These are phyloP conservation scores for Eurytoma adleriae DNA, from an alignment of 2,888 invertebrate species.

Conservation along the genomic window DNA sequence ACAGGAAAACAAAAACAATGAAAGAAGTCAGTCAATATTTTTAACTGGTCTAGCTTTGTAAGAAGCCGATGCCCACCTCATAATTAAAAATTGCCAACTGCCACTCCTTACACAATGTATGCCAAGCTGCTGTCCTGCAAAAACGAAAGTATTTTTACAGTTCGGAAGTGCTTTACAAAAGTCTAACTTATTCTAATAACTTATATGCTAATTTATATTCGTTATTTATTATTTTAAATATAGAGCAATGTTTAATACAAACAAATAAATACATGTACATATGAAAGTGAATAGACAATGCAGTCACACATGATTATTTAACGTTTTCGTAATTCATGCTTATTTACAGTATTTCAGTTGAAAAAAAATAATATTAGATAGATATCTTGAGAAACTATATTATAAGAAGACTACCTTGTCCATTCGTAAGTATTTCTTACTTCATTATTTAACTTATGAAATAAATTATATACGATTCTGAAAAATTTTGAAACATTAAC, in stretches of 20 bases:
- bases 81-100: constrained; percentile 60
- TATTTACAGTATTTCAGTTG: constrained; percentile 18
- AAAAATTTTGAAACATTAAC: constrained; percentile 1
- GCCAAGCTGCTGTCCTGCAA: constrained; percentile 69
- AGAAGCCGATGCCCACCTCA: constrained; percentile 68
- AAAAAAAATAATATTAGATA: not conserved
- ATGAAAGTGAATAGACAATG: constrained; percentile 34
- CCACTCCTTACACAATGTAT: constrained; percentile 61
- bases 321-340: not conserved
- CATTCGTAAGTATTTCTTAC: constrained; percentile 4
- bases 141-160: constrained; percentile 68
- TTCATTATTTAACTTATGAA: constrained; percentile 10
- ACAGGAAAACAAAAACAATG: not conserved
- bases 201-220: constrained; percentile 22
- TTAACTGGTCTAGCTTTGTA: constrained; percentile 39
- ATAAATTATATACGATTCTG: constrained; percentile 3
- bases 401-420: constrained; percentile 9
- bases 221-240: constrained; percentile 27
- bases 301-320: not conserved
- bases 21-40: not conserved
- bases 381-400: not conserved
- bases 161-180: constrained; percentile 65
- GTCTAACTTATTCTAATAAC: constrained; percentile 30
- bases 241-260: constrained; percentile 23
- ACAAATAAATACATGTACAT: constrained; percentile 31